Evolutionary conservation across 2,113 vertebrate genomes (phyloP).

Genomic region (Petrocephalus microphthalmus): DNA sequence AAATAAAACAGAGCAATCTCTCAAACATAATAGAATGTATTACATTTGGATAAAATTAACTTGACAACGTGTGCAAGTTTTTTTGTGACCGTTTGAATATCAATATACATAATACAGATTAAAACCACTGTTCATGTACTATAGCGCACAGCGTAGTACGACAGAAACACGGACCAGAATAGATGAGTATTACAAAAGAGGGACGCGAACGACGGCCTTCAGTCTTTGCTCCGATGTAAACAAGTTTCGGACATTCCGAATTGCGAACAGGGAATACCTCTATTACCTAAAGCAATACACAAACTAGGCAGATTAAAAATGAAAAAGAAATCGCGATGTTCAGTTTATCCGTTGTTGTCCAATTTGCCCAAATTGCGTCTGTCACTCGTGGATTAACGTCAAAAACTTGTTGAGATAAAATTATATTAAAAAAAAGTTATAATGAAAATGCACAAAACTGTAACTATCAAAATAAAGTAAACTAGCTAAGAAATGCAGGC

Average conservation of each 20-base stretch:
- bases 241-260: neutral
- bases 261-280: neutral
- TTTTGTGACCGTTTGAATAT: neutral
- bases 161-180: conserved; percentile 39
- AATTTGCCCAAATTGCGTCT: neutral
- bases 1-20: neutral
- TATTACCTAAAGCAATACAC: neutral
- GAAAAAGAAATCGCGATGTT: neutral
- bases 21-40: neutral
- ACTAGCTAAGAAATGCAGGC: neutral
- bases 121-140: neutral
- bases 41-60: neutral
- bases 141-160: conserved; percentile 1
- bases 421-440: too few relatives aligned
- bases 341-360: neutral
- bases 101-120: neutral
- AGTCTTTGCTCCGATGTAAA: conserved; percentile 17
- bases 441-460: neutral
- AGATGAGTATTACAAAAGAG: conserved; percentile 43
- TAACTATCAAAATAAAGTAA: neutral
- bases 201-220: conserved; percentile 25
- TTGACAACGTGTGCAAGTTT: neutral
- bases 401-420: neutral
- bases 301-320: neutral
- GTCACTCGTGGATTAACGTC: neutral